phyloP scores from a whole-genome alignment of 2,113 vertebrate genomes.

The Delphinapterus leucas region DNA sequence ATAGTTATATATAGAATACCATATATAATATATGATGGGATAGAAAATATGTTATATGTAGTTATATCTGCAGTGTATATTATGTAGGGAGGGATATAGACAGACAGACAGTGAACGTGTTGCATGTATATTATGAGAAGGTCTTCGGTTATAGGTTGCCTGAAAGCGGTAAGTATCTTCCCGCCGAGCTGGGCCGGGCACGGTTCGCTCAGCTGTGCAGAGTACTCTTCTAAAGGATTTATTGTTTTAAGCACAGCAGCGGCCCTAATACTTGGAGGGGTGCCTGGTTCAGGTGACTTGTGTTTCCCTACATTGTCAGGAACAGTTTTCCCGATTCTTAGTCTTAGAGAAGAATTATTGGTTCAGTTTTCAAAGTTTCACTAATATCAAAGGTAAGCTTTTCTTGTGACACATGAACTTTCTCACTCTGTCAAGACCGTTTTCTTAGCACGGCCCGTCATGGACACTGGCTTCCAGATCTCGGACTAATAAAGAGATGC shows the following conservation, averaged over 20 bases:
- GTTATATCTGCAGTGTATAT: too few species aligned
- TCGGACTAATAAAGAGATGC: not conserved
- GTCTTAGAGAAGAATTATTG: not conserved
- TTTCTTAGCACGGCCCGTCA: not conserved
- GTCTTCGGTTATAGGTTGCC: not conserved
- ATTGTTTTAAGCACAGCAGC: not conserved
- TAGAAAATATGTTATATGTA: too few species aligned
- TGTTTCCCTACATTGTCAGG: not conserved
- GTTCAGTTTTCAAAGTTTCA: not conserved
- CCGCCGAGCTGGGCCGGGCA: not conserved
- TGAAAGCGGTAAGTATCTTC: not conserved
- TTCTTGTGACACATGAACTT: not conserved
- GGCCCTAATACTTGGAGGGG: not conserved
- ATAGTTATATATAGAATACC: too few species aligned
- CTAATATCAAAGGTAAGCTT: not conserved
- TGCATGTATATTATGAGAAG: not conserved
- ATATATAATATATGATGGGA: too few species aligned
- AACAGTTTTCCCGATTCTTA: not conserved
- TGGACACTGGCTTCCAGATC: not conserved
- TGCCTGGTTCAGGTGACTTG: not conserved
- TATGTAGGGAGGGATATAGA: too few species aligned
- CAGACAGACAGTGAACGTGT: too few species aligned
- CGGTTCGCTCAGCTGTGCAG: not conserved
- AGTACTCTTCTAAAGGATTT: not conserved
- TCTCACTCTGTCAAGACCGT: not conserved